A percentile compares a stretch with the other conserved stretches of the same genome.
Evolutionary conservation across 1,140 invertebrate genomes (phyloP).

Genomic region (Notospermus geniculatus): DNA sequence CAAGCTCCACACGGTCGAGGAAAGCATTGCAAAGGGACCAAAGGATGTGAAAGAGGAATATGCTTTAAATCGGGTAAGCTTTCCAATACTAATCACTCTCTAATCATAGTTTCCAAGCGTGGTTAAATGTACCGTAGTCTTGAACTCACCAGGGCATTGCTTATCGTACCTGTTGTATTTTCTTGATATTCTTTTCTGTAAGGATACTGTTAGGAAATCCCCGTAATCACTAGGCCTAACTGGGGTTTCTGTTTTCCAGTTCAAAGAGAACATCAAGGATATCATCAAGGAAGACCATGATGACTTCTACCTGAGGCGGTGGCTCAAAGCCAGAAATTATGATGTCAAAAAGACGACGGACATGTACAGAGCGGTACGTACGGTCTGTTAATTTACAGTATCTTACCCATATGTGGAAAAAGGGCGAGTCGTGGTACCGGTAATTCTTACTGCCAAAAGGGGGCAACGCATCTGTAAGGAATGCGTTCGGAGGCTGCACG

Average conservation of each 20-base stretch:
- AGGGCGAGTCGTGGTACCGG: neutral
- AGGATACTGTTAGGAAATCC: neutral
- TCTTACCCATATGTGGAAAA: no score
- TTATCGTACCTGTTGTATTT: no score
- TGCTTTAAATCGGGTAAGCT: conserved; percentile 1
- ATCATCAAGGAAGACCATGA: conserved; percentile 11
- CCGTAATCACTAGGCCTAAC: neutral
- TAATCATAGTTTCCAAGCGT: no score
- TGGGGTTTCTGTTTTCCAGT: conserved; percentile 15
- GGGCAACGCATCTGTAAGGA: neutral
- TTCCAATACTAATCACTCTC: neutral
- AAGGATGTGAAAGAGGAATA: neutral
- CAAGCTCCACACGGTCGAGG: neutral
- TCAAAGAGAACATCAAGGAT: conserved; percentile 15
- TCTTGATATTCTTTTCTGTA: no score
- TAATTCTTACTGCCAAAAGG: neutral
- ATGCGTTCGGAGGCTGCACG: no score
- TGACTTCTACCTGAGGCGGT: conserved; percentile 8
- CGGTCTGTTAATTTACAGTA: no score
- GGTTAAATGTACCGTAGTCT: no score
- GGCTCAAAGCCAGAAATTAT: conserved; percentile 71
- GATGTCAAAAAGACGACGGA: conserved; percentile 74
- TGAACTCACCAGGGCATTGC: no score
- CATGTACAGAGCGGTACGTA: conserved; percentile 76
- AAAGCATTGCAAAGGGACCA: neutral